Evolutionary conservation across 2,797 vertebrate genomes (phyloP).

Genomic region (Tamandua tetradactyla): DNA sequence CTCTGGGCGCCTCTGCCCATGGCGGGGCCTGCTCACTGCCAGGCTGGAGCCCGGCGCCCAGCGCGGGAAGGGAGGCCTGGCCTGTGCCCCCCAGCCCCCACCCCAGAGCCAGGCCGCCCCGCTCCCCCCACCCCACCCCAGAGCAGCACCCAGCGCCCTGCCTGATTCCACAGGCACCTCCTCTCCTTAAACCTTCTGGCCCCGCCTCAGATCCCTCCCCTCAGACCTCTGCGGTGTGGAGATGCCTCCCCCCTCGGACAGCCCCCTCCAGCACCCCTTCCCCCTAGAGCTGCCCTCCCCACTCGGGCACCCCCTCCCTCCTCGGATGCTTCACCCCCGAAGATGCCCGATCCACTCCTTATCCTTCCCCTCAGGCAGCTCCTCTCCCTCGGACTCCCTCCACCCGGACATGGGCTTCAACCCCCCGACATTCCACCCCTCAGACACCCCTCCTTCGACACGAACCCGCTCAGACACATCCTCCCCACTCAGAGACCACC

Average conservation of each 20-base stretch:
- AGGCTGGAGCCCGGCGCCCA: too few relatives aligned
- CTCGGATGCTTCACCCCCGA: not conserved
- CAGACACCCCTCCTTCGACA: constrained; percentile 13
- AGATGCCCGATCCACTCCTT: not conserved
- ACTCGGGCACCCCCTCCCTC: not conserved
- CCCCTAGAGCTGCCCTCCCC: too few relatives aligned
- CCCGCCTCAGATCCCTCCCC: not conserved
- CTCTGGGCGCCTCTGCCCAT: not conserved
- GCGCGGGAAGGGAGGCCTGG: not conserved
- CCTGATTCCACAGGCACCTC: not conserved
- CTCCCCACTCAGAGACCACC: not conserved
- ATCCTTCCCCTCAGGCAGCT: not conserved
- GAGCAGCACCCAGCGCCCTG: not conserved
- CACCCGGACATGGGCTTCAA: constrained; percentile 72
- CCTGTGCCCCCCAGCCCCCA: too few relatives aligned
- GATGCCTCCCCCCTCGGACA: not conserved
- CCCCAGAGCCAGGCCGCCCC: not conserved
- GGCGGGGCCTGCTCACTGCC: too few relatives aligned
- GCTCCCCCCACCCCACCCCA: too few relatives aligned
- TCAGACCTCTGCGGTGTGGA: not conserved
- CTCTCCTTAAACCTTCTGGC: not conserved
- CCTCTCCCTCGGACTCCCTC: constrained; percentile 73
- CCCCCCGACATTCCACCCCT: not conserved
- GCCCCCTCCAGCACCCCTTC: too few relatives aligned
- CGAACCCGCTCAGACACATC: not conserved